Evolutionary conservation across 92 coral and sea anemone species (phyloP), one percentile per base, ranked within the genome.

Genomic region (Porites evermanni): DNA sequence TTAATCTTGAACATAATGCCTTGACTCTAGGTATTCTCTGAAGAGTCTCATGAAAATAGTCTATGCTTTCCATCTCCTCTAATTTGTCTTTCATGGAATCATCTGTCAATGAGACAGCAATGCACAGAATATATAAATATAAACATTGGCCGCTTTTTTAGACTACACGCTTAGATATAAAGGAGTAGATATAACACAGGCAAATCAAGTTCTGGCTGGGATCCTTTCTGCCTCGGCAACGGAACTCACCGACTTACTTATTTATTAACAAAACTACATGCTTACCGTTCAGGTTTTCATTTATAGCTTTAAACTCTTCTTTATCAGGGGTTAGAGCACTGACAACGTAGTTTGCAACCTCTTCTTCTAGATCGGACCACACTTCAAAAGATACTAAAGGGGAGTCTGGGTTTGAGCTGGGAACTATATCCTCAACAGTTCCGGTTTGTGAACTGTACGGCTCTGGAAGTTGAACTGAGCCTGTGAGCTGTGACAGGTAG

Each of bases 341-440:
- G 51, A 93, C 91, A 26, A 95, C 94, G 59, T 93, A 86, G 76
- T 89, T 91, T 53, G 88, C 81, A 12, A 95, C 91, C 80, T 95
- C 98, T n/a, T 91, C 97, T 75, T 95, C 95, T 13, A 95, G 79
- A 69, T 95, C 96, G 71, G 93, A 90, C 96, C 96, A 93, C 67
- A 94, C 82, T 23, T 95, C 96, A 66, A 94, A 95, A 26, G 85
- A 84, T 24, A 86, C 86, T 2, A 90, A 70, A 13, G 98, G 99
- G 18, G 99, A 97, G 81, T 95, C 98, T 71, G 99, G 98, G 77
- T 95, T 93, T 1, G 98, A 97, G 85, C 98, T 97, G 13, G 97
- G 99, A 6, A 95, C 91, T 59, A 95, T 64, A 29, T 95, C 96
- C 24, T 88, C 91, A 71, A 67, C 94, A 63, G 70, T 74, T 20